These are phyloP conservation scores for Ceyx cyanopectus DNA, from an alignment of 2,113 vertebrate species.

Conservation along the genomic window DNA sequence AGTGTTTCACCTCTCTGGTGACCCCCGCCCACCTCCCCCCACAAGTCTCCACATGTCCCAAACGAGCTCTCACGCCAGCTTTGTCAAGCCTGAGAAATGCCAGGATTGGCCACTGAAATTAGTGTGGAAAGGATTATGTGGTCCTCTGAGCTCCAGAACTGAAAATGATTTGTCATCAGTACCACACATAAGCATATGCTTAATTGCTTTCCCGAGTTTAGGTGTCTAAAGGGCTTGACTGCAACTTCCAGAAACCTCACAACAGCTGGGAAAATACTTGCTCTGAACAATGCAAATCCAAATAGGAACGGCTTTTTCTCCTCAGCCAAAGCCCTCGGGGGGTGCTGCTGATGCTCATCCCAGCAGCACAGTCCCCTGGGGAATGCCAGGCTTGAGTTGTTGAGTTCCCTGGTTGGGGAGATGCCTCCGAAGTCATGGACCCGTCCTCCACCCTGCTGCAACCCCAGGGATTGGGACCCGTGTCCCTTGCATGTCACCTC, in stretches of 20 bases:
- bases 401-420: neutral
- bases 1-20: neutral
- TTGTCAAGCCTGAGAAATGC: neutral
- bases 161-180: neutral
- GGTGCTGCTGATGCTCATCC: neutral
- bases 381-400: neutral
- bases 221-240: neutral
- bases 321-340: neutral
- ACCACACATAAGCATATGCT: neutral
- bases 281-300: neutral
- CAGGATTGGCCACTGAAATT: neutral
- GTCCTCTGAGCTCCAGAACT: neutral
- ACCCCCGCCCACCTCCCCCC: neutral
- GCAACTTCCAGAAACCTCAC: neutral
- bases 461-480: no score
- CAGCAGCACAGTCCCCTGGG: neutral
- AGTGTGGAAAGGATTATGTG: neutral
- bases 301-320: rapidly evolving
- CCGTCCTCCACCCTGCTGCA: neutral
- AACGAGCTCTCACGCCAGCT: rapidly evolving
- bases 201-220: neutral
- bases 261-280: neutral
- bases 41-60: rapidly evolving
- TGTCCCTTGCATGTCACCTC: no score
- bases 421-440: neutral